phyloP scores from a whole-genome alignment of 1,140 invertebrate species.

The Thaumetopoea pityocampa region DNA sequence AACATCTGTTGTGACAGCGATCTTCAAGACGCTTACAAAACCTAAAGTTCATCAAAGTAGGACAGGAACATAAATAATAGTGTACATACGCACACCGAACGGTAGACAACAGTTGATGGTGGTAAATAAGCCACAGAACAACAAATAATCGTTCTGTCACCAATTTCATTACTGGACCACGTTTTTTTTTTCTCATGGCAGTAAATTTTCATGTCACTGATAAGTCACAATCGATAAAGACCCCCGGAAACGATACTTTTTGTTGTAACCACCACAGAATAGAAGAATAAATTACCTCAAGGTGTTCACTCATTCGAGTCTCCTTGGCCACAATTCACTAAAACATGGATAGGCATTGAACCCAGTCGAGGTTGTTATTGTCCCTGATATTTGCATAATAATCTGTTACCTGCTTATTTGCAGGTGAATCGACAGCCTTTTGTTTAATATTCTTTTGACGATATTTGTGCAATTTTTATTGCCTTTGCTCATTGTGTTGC shows the following conservation, averaged over 20 bases:
- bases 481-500: conserved; percentile 40
- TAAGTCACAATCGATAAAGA: conserved; percentile 58
- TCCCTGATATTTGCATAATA: conserved; percentile 61
- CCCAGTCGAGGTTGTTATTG: conserved; percentile 54
- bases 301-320: conserved; percentile 51
- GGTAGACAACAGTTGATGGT: too few relatives aligned
- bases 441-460: conserved; percentile 42
- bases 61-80: too few relatives aligned
- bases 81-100: too few relatives aligned
- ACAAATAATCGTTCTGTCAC: too few relatives aligned
- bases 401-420: conserved; percentile 60
- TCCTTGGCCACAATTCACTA: conserved; percentile 63
- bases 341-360: conserved; percentile 50
- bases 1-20: too few relatives aligned
- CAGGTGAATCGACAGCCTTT: conserved; percentile 56
- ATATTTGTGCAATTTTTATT: conserved; percentile 60
- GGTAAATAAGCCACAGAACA: too few relatives aligned
- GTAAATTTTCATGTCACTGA: conserved; percentile 58
- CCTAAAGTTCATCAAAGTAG: too few relatives aligned
- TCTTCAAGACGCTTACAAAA: too few relatives aligned
- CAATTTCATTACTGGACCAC: too few relatives aligned
- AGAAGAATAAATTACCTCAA: conserved; percentile 69
- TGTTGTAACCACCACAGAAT: conserved; percentile 59
- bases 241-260: conserved; percentile 70
- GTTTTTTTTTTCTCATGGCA: conserved; percentile 19